phyloP scores from a whole-genome alignment of 1,140 invertebrate species.

The Coptotermes formosanus region DNA sequence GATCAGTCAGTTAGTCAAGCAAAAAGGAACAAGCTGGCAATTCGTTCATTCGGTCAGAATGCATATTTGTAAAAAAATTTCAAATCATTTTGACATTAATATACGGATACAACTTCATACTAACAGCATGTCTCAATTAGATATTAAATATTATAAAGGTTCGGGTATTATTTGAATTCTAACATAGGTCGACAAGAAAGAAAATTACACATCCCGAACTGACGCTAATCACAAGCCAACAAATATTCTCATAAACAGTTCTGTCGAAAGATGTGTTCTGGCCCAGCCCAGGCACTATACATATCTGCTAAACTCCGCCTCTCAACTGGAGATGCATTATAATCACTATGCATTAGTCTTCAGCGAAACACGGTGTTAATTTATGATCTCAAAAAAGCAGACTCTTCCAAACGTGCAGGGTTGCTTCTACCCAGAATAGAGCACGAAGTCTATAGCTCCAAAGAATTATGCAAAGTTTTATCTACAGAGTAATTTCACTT shows the following conservation, averaged over 20 bases:
- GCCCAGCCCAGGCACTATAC: neutral
- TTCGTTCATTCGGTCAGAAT: too few species aligned
- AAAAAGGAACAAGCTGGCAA: too few species aligned
- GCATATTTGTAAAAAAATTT: too few species aligned
- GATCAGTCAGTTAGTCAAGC: too few species aligned
- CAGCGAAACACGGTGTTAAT: neutral
- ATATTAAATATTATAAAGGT: neutral
- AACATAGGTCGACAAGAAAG: neutral
- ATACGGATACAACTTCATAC: too few species aligned
- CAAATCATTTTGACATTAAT: too few species aligned
- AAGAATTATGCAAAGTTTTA: neutral
- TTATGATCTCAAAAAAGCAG: neutral
- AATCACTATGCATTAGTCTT: neutral
- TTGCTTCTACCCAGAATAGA: neutral
- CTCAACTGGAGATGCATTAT: neutral
- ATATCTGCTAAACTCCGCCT: neutral
- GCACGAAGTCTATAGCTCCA: neutral
- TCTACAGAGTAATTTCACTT: constrained; percentile 1
- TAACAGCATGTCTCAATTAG: too few species aligned
- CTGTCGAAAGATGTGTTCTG: neutral
- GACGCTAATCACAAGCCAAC: neutral
- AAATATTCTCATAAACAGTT: neutral
- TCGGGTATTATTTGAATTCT: neutral
- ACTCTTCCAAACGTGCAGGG: neutral
- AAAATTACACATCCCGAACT: neutral